Conservation (phyloP, 2,797 vertebrate species). For the Poeciliopsis paucimaculata region DNA sequence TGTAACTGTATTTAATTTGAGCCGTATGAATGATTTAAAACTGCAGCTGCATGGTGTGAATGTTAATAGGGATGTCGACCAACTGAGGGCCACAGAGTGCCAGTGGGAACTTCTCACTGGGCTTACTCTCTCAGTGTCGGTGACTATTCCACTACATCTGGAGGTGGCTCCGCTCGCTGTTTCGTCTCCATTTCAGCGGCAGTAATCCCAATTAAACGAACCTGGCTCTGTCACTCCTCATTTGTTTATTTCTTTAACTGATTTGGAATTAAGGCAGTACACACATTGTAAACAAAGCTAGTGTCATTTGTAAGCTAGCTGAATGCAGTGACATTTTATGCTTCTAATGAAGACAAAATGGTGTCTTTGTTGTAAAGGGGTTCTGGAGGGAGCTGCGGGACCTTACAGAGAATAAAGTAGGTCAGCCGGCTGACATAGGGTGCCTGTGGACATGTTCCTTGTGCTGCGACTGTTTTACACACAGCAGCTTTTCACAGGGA, state of each 20-base stretch:
- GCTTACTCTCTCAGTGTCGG: conserved; percentile 48
- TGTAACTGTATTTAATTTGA: conserved; percentile 83
- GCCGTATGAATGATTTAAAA: conserved; percentile 82
- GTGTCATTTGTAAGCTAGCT: conserved; percentile 66
- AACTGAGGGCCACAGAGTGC: conserved; percentile 49
- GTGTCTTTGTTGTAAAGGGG: conserved; percentile 74
- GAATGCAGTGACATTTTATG: conserved; percentile 67
- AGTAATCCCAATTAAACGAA: conserved; percentile 42
- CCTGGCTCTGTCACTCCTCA: conserved; percentile 42
- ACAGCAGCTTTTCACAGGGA: conserved; percentile 58
- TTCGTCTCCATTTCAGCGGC: conserved; percentile 27
- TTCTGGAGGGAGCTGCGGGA: conserved; percentile 74
- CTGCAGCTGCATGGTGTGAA: conserved; percentile 68
- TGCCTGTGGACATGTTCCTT: conserved; percentile 74
- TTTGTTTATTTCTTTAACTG: conserved; percentile 68
- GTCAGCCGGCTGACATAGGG: conserved; percentile 74
- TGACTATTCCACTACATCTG: conserved; percentile 46
- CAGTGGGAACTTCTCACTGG: conserved; percentile 57
- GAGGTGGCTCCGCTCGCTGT: conserved; percentile 38
- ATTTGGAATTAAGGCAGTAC: conserved; percentile 62
- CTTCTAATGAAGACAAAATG: conserved; percentile 81
- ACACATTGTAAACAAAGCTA: conserved; percentile 68
- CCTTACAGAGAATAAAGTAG: conserved; percentile 80
- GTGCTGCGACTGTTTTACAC: conserved; percentile 58
- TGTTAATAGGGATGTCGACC: conserved; percentile 65